These are phyloP conservation scores for Augiades crinisus DNA, from an alignment of 2,888 invertebrate genomes.

Conservation along the genomic window DNA sequence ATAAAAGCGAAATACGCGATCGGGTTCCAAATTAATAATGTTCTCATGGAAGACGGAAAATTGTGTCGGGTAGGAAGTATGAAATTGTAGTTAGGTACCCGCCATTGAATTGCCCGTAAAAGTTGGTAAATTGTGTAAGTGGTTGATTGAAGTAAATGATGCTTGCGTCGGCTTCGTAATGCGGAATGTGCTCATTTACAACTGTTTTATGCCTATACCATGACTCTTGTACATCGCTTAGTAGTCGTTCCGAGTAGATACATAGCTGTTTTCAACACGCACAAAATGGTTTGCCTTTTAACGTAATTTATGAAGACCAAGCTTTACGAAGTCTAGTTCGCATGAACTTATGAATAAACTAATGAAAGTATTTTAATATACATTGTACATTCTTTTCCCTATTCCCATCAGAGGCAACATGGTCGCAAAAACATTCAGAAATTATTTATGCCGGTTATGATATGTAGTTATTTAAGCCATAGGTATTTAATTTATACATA, in stretches of 20 bases:
- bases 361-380: background rate
- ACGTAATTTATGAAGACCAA: background rate
- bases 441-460: too few species aligned
- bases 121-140: slow-evolving; percentile 35
- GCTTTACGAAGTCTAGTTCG: background rate
- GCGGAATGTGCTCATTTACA: slow-evolving; percentile 17
- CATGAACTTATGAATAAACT: background rate
- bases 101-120: slow-evolving; percentile 16
- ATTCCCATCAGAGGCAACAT: too few species aligned
- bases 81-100: background rate
- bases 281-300: too few species aligned
- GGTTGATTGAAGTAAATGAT: slow-evolving; percentile 48
- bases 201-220: background rate
- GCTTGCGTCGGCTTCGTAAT: slow-evolving; percentile 8
- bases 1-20: background rate
- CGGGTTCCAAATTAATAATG: background rate
- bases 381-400: too few species aligned
- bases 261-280: background rate
- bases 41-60: background rate
- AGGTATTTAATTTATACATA: background rate
- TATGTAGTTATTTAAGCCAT: too few species aligned
- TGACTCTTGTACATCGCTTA: background rate
- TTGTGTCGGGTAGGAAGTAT: background rate
- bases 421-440: too few species aligned
- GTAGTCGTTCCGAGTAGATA: background rate